Base-by-base conservation (phyloP, 2,888 invertebrate species). In the Drosophila phalerata region DNA sequence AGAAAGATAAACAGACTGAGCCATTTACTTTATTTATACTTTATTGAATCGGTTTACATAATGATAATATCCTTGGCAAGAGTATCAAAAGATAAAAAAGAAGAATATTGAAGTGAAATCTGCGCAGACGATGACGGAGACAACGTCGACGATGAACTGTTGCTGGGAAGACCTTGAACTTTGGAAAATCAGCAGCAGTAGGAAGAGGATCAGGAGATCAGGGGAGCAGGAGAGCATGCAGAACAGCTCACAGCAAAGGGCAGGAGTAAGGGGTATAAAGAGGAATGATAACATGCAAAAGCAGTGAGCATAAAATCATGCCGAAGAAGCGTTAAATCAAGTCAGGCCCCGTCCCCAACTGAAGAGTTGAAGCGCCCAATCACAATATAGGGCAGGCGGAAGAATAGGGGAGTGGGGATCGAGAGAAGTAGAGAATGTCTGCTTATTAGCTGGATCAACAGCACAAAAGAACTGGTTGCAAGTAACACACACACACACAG, bases 151-250 rank as follows among this genome's bases (percentile, higher is more conserved):
- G 70, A 66, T 83, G 85, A 73, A 83, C 78, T 76, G 70, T 9
- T 55, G 51, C 38, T 19, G 51, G 15, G 43, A 63, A 84, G 84
- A 84, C 84, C 84, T 84, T 84, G 84, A 84, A 84, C 84, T 86
- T 84, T 84, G 84, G 64, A 47, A 73, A 75, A 83, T 60, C 51
- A 64, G 63, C 28, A 66, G 34, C 62, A 66, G 67, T 53, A 68
- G 67, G 4, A 78, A 22, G 22, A 4, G 22, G 45, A 30, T 45
- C 8, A 45, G 28, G 28, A 22, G 28, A 28, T 8, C 30, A 1
- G 8, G 30, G 8, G 30, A 30, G 30, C 3, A 19, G 51, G 42
- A 19, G 42, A 42, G 22, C 42, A 42, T 42, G 42, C 19, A 19
- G 42, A 42, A 5, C 42, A 42, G 42, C 42, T 19, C 19, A 19